Conservation (phyloP, 2,888 invertebrate genomes). For the Chrysomela aeneicollis region DNA sequence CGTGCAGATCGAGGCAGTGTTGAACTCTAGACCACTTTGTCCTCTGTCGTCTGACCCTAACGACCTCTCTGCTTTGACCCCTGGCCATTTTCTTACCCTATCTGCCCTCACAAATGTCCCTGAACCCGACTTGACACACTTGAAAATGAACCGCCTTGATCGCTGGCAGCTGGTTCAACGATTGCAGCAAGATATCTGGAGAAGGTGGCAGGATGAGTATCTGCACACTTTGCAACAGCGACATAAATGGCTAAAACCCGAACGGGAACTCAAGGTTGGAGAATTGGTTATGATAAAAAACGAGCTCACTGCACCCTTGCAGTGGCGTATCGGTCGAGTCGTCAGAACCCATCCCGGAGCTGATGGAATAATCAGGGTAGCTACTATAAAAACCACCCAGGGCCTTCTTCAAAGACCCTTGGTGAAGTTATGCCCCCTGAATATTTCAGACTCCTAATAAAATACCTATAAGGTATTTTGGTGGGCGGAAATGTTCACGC, state of each 20-base stretch:
- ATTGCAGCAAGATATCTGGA: constrained; percentile 41
- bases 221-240: constrained; percentile 38
- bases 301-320: constrained; percentile 18
- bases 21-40: constrained; percentile 48
- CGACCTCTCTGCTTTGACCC: constrained; percentile 43
- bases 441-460: no score
- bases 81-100: constrained; percentile 46
- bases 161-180: constrained; percentile 43
- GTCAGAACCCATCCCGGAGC: constrained; percentile 10
- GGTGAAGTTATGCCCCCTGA: constrained; percentile 1
- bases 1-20: constrained; percentile 41
- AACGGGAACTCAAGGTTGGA: neutral
- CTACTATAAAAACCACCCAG: constrained; percentile 1
- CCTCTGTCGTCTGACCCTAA: constrained; percentile 43
- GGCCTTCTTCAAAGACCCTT: constrained; percentile 6
- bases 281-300: constrained; percentile 20
- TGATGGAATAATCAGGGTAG: constrained; percentile 10
- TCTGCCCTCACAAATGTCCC: constrained; percentile 36
- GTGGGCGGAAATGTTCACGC: no score
- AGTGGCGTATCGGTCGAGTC: constrained; percentile 22
- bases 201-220: constrained; percentile 42
- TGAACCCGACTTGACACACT: constrained; percentile 29
- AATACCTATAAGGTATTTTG: no score
- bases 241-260: constrained; percentile 16
- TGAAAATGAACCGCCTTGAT: constrained; percentile 28